These are phyloP conservation scores for Epizoanthus illoricatus DNA, from an alignment of 92 coral and sea anemone genomes.

Conservation along the genomic window DNA sequence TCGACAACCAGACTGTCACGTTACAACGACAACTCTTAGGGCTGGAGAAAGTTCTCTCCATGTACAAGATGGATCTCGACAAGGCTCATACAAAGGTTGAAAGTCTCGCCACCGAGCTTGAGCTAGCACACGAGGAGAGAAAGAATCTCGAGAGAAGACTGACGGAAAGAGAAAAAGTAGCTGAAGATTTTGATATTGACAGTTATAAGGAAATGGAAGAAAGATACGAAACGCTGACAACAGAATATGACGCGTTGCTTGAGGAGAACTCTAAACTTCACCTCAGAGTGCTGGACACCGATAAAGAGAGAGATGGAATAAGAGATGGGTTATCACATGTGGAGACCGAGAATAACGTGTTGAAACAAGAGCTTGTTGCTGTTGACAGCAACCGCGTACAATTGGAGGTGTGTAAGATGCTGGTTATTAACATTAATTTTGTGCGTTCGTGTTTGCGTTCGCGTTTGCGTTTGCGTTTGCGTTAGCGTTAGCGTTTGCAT, in stretches of 20 bases:
- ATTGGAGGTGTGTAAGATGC: constrained; percentile 22
- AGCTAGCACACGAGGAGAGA: constrained; percentile 29
- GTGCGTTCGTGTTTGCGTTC: too few relatives aligned
- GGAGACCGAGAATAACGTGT: constrained; percentile 3
- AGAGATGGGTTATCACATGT: not conserved
- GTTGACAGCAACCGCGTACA: constrained; percentile 38
- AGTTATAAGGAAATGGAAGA: constrained; percentile 54
- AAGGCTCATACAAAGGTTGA: constrained; percentile 60
- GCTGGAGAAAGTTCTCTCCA: constrained; percentile 65
- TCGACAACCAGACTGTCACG: constrained; percentile 66
- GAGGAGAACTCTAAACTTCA: constrained; percentile 43
- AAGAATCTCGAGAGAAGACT: constrained; percentile 30
- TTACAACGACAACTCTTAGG: constrained; percentile 68
- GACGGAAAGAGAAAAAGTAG: not conserved
- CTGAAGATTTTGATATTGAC: constrained; percentile 38
- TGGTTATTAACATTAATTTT: too few relatives aligned
- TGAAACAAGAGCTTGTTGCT: constrained; percentile 29
- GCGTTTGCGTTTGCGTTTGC: too few relatives aligned
- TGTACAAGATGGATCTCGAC: constrained; percentile 72
- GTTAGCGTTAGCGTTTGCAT: too few relatives aligned
- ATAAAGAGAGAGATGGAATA: constrained; percentile 29
- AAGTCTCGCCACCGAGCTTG: constrained; percentile 37
- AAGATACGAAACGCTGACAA: constrained; percentile 52
- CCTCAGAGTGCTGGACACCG: constrained; percentile 7
- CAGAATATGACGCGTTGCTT: constrained; percentile 48